Evolutionary conservation across 2,113 vertebrate genomes (phyloP), one percentile per base, ranked within the genome.

Genomic region (Pelecanus crispus): DNA sequence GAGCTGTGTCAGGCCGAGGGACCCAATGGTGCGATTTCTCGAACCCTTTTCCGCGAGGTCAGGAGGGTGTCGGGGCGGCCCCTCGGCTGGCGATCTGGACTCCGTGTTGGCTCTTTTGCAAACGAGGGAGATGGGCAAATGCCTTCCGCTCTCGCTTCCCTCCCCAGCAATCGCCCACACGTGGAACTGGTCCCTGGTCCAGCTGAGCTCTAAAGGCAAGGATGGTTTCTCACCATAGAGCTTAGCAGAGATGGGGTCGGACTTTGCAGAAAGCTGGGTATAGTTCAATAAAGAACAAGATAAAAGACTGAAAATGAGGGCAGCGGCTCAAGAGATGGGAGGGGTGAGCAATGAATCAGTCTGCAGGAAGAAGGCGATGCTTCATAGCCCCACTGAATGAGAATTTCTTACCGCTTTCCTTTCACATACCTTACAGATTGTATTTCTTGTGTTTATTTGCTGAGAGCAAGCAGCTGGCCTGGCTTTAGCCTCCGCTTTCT

Each of bases 151-250:
- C 13, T 3, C 4, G 8, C 36, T 29, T 36, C 44, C 44, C 53
- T 20, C 32, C 84, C 53, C 17, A 13, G 36, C 19, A 0, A 2
- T 12, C 4, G 4, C n/a, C 83, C 31, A 2, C 6, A 0, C 0
- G 16, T 7, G 10, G 9, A 1, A 1, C 7, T n/a, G 29, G 31
- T 42, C 52, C 72, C 62, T 21, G 36, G 7, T 17, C 25, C 3
- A 5, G 62, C 7, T 6, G 53, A 42, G 63, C 52, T 50, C 32
- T 13, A 2, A 42, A 31, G 84, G 31, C 14, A 7, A 32, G 72
- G 44, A 5, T 2, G 4, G 12, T 5, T 31, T 21, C 32, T 44
- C 5, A 2, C 44, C 2, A 0, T n/a, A 21, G 44, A 22, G 77
- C 19, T 29, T 8, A 29, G 34, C 42, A 40, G 71, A 14, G 26